These are phyloP conservation scores for Chionomys nivalis DNA, from an alignment of 2,113 vertebrate species.

Conservation along the genomic window DNA sequence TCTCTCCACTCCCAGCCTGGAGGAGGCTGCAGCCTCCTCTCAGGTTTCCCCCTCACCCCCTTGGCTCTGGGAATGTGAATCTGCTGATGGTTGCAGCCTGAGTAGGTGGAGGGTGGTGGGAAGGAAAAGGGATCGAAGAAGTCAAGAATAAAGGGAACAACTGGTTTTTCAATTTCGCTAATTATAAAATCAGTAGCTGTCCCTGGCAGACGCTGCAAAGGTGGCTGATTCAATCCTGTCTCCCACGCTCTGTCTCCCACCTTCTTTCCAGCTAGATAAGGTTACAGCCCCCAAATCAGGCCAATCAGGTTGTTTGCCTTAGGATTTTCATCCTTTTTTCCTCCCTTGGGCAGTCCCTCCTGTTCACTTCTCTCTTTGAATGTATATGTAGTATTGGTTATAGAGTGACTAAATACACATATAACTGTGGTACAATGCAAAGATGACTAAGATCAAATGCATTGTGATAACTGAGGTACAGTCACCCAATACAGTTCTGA, in stretches of 20 bases:
- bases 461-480: not conserved
- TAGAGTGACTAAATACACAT: not conserved
- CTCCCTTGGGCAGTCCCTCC: not conserved
- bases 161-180: not conserved
- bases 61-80: not conserved
- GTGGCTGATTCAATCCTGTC: not conserved
- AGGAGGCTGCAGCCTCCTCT: not conserved
- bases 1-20: not conserved
- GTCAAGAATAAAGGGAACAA: conserved; percentile 27
- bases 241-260: not conserved
- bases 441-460: not conserved
- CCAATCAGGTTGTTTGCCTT: not conserved
- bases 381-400: not conserved
- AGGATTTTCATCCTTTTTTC: not conserved
- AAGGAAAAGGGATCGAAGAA: not conserved
- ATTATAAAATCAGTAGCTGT: not conserved
- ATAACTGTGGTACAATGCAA: not conserved
- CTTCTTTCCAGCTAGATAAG: not conserved
- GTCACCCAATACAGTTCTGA: no score
- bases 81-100: not conserved
- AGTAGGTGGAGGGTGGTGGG: not conserved
- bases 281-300: not conserved
- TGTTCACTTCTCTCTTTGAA: not conserved
- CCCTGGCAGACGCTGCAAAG: not conserved
- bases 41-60: conserved; percentile 18